These are phyloP conservation scores for Illadopsis cleaveri DNA, from an alignment of 2,113 vertebrate genomes.

Conservation along the genomic window DNA sequence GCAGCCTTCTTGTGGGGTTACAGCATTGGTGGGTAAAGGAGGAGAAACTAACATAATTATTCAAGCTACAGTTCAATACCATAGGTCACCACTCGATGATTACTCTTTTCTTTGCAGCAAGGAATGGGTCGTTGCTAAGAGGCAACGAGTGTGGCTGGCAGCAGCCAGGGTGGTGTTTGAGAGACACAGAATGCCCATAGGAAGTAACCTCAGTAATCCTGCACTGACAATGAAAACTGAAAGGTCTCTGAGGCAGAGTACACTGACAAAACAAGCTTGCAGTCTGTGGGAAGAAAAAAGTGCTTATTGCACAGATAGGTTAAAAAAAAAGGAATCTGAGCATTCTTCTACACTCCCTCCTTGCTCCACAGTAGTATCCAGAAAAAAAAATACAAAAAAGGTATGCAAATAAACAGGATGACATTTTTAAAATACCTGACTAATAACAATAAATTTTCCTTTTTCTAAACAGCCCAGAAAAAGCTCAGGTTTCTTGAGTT, in stretches of 20 bases:
- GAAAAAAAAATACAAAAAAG: not conserved
- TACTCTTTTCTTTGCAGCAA: not conserved
- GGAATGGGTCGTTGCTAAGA: not conserved
- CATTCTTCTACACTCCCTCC: not conserved
- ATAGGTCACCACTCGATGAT: not conserved
- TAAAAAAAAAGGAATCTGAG: not conserved
- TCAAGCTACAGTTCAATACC: not conserved
- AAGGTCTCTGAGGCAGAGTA: not conserved
- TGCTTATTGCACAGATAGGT: accelerated
- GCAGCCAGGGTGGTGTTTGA: not conserved
- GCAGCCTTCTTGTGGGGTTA: not conserved
- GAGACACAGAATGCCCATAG: not conserved
- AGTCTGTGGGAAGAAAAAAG: not conserved
- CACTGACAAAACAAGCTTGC: not conserved
- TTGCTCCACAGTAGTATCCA: not conserved
- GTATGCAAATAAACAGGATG: not conserved
- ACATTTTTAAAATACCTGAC: not conserved
- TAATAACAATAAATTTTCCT: not conserved
- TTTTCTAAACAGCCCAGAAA: not conserved
- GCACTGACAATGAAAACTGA: not conserved
- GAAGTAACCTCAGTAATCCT: not conserved
- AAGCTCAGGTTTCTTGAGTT: not conserved
- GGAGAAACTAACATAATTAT: not conserved
- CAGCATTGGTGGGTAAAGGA: not conserved
- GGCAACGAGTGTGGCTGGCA: not conserved